Evolutionary conservation across 2,888 invertebrate genomes (phyloP).

Genomic region (Drosophila anomalata): DNA sequence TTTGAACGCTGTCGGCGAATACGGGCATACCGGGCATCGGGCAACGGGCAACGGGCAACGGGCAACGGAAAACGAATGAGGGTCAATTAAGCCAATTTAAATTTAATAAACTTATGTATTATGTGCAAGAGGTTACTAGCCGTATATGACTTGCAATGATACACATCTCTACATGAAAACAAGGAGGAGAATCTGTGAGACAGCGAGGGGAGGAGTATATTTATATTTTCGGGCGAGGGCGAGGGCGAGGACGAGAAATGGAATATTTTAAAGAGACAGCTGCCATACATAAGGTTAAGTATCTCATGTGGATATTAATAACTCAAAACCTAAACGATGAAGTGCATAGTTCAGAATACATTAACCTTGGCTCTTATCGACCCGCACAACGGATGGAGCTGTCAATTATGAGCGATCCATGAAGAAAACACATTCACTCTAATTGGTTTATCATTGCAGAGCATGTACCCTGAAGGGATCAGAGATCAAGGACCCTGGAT

Average conservation of each 20-base stretch:
- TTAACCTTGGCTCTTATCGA: slow-evolving; percentile 32
- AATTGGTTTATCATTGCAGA: slow-evolving; percentile 42
- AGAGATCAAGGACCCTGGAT: slow-evolving; percentile 3
- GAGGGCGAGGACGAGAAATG: slow-evolving; percentile 26
- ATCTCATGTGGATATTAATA: slow-evolving; percentile 59
- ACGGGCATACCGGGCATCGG: slow-evolving; percentile 39
- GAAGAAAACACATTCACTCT: slow-evolving; percentile 17
- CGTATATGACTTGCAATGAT: slow-evolving; percentile 69
- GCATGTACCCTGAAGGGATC: not conserved
- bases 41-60: slow-evolving; percentile 65
- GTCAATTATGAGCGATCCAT: slow-evolving; percentile 45
- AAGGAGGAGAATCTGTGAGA: not conserved
- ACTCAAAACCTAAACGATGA: slow-evolving; percentile 55
- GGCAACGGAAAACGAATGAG: slow-evolving; percentile 80
- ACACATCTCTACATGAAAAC: slow-evolving; percentile 36
- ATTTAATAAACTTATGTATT: slow-evolving; percentile 84
- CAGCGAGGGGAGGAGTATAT: slow-evolving; percentile 3
- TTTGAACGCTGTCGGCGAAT: slow-evolving; percentile 49
- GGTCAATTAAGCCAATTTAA: slow-evolving; percentile 85
- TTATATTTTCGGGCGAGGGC: slow-evolving; percentile 54
- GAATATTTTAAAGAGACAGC: slow-evolving; percentile 49
- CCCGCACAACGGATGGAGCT: slow-evolving; percentile 43
- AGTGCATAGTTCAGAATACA: slow-evolving; percentile 65
- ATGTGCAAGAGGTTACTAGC: slow-evolving; percentile 82
- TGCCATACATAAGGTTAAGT: slow-evolving; percentile 59